Base-by-base conservation (phyloP, 2,113 vertebrate genomes). In the Heliornis fulica region DNA sequence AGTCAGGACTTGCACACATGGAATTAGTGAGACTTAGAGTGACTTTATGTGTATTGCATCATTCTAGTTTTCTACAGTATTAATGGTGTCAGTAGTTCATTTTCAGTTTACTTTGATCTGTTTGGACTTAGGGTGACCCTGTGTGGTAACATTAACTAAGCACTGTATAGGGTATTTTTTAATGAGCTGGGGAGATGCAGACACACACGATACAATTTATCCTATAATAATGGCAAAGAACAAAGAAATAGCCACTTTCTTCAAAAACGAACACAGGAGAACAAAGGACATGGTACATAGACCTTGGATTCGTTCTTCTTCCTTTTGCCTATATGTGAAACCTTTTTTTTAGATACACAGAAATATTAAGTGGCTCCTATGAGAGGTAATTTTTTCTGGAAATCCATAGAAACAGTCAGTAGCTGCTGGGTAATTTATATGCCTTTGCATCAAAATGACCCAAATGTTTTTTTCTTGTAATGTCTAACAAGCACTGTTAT, bases 371-470 rank as follows among this genome's bases (percentile, higher is more conserved):
- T 70, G 22, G 19, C 36, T 95, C 71, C 71, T 86, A 11, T 45
- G 64, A 96, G 79, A 95, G 43, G 50, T 59, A 95, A 60, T 90
- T 83, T 83, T n/a, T 90, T 94, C 83, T 90, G 68, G 38, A 88
- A 92, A 82, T 74, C 34, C 54, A 94, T 32, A 68, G 68, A 88
- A 95, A 83, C 31, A 81, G n/a, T 56, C 21, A 29, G 80, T 88
- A 57, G 71, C 93, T 92, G n/a, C 75, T 70, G 31, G 23, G 46
- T 86, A 92, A 91, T 94, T 94, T 95, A 90, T 78, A 56, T 95
- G 46, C 34, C 76, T 93, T 78, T 86, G 53, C 65, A 88, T 93
- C 71, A 86, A 64, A 90, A 83, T 19, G 16, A 34, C 63, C 29
- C 71, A 23, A 32, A 29, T 59, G 50, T 45, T 89, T 91, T n/a